Percentiles rank a stretch among this genome's conserved stretches.
These are phyloP conservation scores for Dendronephthya gigantea DNA, from an alignment of 64 coral and sea anemone genomes.

Conservation along the genomic window DNA sequence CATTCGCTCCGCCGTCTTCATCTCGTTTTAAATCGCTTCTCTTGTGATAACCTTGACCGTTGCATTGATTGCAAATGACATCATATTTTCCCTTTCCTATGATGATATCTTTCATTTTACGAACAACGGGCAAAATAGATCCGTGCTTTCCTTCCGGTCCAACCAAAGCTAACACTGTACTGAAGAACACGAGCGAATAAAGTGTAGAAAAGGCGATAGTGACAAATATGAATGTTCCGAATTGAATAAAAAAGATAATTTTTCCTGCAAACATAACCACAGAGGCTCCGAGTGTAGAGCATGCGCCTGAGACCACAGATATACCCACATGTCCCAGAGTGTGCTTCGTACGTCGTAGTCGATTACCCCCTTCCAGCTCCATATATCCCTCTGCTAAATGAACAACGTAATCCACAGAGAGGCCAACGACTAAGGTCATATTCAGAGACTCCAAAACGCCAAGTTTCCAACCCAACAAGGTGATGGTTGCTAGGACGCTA, in stretches of 20 bases:
- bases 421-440: not conserved
- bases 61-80: not conserved
- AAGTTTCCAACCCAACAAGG: constrained; percentile 9
- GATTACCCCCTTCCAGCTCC: not conserved
- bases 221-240: not conserved
- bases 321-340: not conserved
- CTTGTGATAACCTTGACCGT: not conserved
- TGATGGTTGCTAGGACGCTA: not conserved
- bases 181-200: not conserved
- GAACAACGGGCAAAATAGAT: not conserved
- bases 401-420: not conserved
- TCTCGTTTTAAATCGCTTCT: not conserved
- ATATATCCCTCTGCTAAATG: not conserved
- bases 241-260: not conserved
- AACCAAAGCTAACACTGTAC: not conserved
- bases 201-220: not conserved
- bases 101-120: not conserved
- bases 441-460: not conserved
- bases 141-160: not conserved
- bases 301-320: not conserved
- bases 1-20: no score
- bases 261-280: not conserved
- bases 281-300: not conserved
- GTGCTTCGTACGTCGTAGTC: not conserved
- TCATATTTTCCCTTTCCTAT: not conserved